Conservation (phyloP, 2,797 vertebrate genomes). For the Petrocephalus sullivani region DNA sequence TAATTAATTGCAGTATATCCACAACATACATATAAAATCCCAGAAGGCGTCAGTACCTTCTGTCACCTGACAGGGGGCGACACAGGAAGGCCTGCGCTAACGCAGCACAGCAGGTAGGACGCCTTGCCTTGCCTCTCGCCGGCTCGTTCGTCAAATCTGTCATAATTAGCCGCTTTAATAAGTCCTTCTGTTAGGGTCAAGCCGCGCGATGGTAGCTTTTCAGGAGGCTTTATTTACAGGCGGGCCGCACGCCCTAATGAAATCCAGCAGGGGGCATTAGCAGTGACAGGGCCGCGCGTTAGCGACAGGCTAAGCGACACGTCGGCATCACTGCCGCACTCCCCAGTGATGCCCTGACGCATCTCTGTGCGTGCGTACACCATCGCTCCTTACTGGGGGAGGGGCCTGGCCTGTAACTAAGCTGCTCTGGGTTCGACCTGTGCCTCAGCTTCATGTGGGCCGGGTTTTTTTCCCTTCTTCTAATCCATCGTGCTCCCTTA, state of each 20-base stretch:
- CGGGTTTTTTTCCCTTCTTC: not conserved
- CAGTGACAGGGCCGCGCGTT: conserved; percentile 17
- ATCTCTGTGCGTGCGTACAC: not conserved
- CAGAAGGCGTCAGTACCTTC: not conserved
- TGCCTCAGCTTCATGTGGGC: not conserved
- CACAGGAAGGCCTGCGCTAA: not conserved
- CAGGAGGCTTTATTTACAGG: conserved; percentile 9
- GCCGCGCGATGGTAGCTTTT: conserved; percentile 10
- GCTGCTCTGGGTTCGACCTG: not conserved
- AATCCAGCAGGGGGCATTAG: conserved; percentile 17
- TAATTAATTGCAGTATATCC: not conserved
- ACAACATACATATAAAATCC: not conserved
- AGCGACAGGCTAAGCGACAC: not conserved
- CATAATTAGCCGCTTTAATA: conserved; percentile 22
- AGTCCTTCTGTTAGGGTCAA: conserved; percentile 20
- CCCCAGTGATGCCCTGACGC: not conserved
- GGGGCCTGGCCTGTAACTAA: not conserved
- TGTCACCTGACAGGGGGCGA: not conserved
- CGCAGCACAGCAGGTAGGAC: conserved; percentile 7
- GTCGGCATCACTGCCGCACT: not conserved
- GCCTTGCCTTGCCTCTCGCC: not conserved
- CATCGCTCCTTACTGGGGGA: not conserved
- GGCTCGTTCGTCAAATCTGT: conserved; percentile 11
- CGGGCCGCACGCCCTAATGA: not conserved
- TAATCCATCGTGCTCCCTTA: not conserved